phyloP scores from a whole-genome alignment of 2,888 invertebrate species.

The Platycnemis pennipes region DNA sequence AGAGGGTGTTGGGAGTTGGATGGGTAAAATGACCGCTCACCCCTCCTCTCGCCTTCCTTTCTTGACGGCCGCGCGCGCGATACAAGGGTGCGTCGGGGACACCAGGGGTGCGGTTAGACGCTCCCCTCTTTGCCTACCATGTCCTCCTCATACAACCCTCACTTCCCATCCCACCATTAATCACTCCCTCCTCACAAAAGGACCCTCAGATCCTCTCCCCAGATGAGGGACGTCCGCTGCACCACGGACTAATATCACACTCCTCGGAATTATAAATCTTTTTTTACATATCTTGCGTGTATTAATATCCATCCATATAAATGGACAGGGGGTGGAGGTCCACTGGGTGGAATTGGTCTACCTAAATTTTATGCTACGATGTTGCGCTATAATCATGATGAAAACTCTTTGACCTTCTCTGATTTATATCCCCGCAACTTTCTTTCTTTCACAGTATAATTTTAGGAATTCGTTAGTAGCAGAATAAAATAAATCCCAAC shows the following conservation, averaged over 20 bases:
- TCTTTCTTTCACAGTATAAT: too few species aligned
- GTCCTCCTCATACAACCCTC: not conserved
- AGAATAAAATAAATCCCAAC: too few species aligned
- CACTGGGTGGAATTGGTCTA: too few species aligned
- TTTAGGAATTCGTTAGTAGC: too few species aligned
- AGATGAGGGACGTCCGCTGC: not conserved
- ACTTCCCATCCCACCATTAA: conserved; percentile 5
- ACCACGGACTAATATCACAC: not conserved
- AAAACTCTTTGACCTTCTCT: too few species aligned
- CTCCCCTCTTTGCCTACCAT: not conserved
- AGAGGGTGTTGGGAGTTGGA: not conserved
- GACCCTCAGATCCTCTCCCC: not conserved
- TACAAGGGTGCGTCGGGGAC: not conserved
- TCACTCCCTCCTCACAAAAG: conserved; percentile 39
- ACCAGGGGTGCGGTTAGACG: not conserved
- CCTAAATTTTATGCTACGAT: too few species aligned
- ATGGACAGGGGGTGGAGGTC: too few species aligned
- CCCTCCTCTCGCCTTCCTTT: not conserved
- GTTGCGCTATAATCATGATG: too few species aligned
- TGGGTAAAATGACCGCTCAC: not conserved
- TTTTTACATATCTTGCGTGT: not conserved
- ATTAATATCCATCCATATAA: not conserved
- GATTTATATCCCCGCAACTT: too few species aligned
- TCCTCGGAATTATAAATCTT: not conserved
- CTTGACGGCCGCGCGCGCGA: not conserved